phyloP scores from a whole-genome alignment of 2,797 vertebrate species.

The Leuciscus waleckii region DNA sequence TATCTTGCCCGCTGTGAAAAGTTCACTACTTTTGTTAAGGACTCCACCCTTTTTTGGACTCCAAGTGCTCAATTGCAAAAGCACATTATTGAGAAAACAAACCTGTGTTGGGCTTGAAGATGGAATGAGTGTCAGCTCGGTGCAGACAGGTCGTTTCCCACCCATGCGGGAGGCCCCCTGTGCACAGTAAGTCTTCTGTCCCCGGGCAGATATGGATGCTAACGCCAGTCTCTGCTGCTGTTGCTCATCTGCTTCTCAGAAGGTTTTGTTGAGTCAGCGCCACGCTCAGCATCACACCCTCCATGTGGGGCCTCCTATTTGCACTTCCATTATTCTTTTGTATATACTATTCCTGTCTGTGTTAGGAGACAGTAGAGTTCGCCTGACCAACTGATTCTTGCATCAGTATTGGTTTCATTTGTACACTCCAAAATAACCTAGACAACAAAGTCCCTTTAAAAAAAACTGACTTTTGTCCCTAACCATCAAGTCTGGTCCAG shows the following conservation, averaged over 20 bases:
- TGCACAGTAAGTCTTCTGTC: conserved; percentile 78
- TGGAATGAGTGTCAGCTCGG: conserved; percentile 72
- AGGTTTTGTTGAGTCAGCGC: conserved; percentile 78
- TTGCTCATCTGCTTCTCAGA: conserved; percentile 80
- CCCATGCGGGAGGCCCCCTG: conserved; percentile 66
- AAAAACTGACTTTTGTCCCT: background rate
- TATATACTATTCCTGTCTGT: background rate
- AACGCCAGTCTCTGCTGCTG: conserved; percentile 69
- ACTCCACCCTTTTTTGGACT: conserved; percentile 33
- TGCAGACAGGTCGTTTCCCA: conserved; percentile 81
- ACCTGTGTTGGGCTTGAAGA: conserved; percentile 64
- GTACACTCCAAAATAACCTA: background rate
- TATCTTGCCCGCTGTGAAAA: background rate
- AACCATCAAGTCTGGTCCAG: background rate
- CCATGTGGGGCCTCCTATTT: conserved; percentile 9
- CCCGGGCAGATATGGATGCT: conserved; percentile 79
- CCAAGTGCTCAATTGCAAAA: conserved; percentile 46
- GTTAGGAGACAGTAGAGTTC: conserved; percentile 2
- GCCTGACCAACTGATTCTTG: background rate
- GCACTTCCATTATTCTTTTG: conserved; percentile 35
- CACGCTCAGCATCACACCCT: conserved; percentile 53
- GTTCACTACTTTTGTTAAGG: background rate
- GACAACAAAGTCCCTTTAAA: background rate
- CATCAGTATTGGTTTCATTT: background rate
- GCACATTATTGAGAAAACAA: conserved; percentile 24